Evolutionary conservation across 2,888 invertebrate species (phyloP).

Genomic region (Phrixothrix hirtus): DNA sequence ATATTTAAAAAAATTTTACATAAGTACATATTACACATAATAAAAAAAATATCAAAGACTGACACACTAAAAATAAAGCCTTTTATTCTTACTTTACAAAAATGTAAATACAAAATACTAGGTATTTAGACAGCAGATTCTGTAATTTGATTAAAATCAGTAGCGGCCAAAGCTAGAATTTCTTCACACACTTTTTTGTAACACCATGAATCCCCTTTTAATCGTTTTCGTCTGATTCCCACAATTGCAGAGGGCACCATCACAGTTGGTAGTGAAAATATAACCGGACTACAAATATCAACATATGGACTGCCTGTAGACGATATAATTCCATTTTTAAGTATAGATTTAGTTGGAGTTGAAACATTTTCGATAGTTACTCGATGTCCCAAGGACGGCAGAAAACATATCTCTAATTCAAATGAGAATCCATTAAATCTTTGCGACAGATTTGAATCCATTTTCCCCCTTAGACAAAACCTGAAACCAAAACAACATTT

Average conservation of each 20-base stretch:
- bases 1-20: too few relatives aligned
- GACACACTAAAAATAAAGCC: conserved; percentile 34
- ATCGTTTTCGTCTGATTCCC: conserved; percentile 72
- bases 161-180: conserved; percentile 62
- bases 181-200: conserved; percentile 80
- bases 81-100: not conserved
- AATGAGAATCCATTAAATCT: conserved; percentile 62
- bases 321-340: conserved; percentile 29
- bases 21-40: too few relatives aligned
- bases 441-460: conserved; percentile 53
- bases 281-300: not conserved
- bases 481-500: conserved; percentile 53
- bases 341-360: conserved; percentile 26
- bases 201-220: conserved; percentile 79
- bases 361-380: conserved; percentile 11
- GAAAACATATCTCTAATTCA: conserved; percentile 69
- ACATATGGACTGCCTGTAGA: not conserved
- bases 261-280: conserved; percentile 1
- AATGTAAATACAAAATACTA: too few relatives aligned
- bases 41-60: too few relatives aligned
- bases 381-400: conserved; percentile 52
- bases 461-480: conserved; percentile 68
- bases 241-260: conserved; percentile 51
- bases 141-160: conserved; percentile 39
- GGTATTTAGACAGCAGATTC: conserved; percentile 45